A percentile compares a stretch with the other conserved stretches of the same genome.
These are phyloP conservation scores for Dendrocopos noguchii DNA, from an alignment of 2,113 vertebrate species.

Conservation along the genomic window DNA sequence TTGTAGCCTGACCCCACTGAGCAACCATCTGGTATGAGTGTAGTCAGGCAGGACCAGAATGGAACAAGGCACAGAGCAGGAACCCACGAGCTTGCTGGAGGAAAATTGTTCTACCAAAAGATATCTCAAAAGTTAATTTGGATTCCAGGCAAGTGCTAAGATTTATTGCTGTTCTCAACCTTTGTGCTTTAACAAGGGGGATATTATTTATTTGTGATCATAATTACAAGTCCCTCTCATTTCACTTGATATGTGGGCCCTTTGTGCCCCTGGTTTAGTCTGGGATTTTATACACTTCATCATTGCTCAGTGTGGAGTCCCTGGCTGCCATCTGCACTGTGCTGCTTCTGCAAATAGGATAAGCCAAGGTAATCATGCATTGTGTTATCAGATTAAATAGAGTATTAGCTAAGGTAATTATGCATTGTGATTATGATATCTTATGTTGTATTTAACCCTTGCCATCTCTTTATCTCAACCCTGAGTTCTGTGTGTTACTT, in stretches of 20 bases:
- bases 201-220: neutral
- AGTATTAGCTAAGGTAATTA: too few relatives aligned
- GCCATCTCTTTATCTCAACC: too few relatives aligned
- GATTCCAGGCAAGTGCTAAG: neutral
- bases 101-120: neutral
- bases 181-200: neutral
- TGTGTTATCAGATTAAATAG: too few relatives aligned
- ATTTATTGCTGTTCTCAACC: neutral
- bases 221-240: neutral
- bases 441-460: too few relatives aligned
- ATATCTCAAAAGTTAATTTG: neutral
- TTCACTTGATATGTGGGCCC: neutral
- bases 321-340: neutral
- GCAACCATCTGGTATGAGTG: neutral
- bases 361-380: too few relatives aligned
- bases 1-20: neutral
- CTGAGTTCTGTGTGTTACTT: too few relatives aligned
- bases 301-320: neutral
- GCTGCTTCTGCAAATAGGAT: too few relatives aligned
- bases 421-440: too few relatives aligned
- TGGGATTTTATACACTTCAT: neutral
- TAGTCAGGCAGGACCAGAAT: neutral
- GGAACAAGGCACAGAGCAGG: neutral
- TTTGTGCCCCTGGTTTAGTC: neutral
- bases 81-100: fast-evolving